These are phyloP conservation scores for rat (Rattus norvegicus) DNA, from an alignment of 2,113 vertebrate genomes.

Conservation along the genomic window GRCr8 NC_086039.1:5691501-5692000, in stretches of 20 bases:
- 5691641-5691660: not conserved
- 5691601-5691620: not conserved
- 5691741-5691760: not conserved
- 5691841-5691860: not conserved
- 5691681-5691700: not conserved
- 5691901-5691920: not conserved
- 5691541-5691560: not conserved
- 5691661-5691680: not conserved
- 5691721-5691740: slow-evolving; percentile 14
- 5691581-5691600: not conserved
- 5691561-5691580: not conserved
- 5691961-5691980: slow-evolving; percentile 32
- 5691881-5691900: slow-evolving; percentile 27
- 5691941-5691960: not conserved
- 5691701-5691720: not conserved
- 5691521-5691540: not conserved
- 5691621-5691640: not conserved
- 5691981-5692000: not conserved
- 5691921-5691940: not conserved
- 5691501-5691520: too few relatives aligned
- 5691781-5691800: not conserved
- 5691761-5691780: not conserved
- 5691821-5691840: not conserved
- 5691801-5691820: not conserved
- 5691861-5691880: not conserved